phyloP scores from a whole-genome alignment of 2,888 invertebrate species.

The Terebella lapidaria region DNA sequence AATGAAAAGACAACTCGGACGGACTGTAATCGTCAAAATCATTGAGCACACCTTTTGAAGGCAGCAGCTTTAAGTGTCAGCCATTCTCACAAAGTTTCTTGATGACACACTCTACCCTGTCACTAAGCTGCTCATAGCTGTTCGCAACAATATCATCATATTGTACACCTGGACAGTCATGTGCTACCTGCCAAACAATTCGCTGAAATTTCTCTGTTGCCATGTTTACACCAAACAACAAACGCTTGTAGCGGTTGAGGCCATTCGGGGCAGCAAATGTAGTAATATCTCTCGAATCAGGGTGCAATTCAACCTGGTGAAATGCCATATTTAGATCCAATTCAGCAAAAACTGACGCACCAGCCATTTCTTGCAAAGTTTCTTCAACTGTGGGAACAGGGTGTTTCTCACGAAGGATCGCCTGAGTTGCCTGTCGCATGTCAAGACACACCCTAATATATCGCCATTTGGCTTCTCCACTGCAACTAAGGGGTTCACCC shows the following conservation, averaged over 20 bases:
- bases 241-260: constrained; percentile 2
- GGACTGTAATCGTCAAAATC: too few species aligned
- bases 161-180: neutral
- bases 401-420: neutral
- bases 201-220: constrained; percentile 1
- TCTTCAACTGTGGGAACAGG: neutral
- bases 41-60: too few species aligned
- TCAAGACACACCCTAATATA: neutral
- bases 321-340: constrained; percentile 2
- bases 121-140: neutral
- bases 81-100: too few species aligned
- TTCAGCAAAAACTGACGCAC: neutral
- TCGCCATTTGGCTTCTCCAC: neutral
- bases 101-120: neutral
- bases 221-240: constrained; percentile 1
- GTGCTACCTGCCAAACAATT: neutral
- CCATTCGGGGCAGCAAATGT: neutral
- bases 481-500: neutral
- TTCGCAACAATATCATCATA: neutral
- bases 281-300: too few species aligned
- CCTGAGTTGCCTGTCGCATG: neutral
- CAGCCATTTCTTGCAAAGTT: neutral
- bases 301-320: too few species aligned
- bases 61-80: too few species aligned
- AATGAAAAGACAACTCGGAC: too few species aligned